phyloP scores from a whole-genome alignment of 2,888 invertebrate genomes.

The Aricia artaxerxes region DNA sequence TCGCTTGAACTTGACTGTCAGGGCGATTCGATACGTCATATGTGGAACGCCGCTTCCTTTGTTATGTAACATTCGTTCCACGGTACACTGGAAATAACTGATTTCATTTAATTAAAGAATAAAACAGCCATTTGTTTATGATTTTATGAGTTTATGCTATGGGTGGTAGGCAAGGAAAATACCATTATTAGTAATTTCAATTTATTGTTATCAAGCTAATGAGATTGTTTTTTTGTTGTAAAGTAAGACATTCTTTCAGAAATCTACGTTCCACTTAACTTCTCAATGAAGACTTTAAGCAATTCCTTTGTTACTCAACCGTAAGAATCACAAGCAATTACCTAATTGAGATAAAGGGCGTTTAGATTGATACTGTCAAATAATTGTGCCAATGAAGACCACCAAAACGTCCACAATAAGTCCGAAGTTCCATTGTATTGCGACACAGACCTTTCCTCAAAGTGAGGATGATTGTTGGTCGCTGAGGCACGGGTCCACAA shows the following conservation, averaged over 20 bases:
- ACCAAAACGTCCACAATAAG: not conserved
- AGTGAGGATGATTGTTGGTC: not conserved
- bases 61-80: slow-evolving; percentile 59
- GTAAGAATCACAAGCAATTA: not conserved
- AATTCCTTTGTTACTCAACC: not conserved
- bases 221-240: not conserved
- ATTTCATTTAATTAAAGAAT: slow-evolving; percentile 16
- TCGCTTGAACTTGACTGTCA: slow-evolving; percentile 71
- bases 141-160: slow-evolving; percentile 2
- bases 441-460: not conserved
- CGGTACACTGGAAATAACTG: slow-evolving; percentile 31
- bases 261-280: not conserved
- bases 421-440: not conserved
- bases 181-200: not conserved
- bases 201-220: not conserved
- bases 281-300: not conserved
- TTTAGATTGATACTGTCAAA: not conserved
- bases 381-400: not conserved
- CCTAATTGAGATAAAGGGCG: not conserved
- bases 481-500: not conserved
- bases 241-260: not conserved
- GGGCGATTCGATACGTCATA: slow-evolving; percentile 74
- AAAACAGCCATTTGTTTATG: not conserved
- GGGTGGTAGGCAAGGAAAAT: not conserved
- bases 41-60: slow-evolving; percentile 71